A percentile compares a stretch with the other conserved stretches of the same genome.
Evolutionary conservation across 1,140 invertebrate genomes (phyloP).

Genomic region (Sarcophaga peregrina): DNA sequence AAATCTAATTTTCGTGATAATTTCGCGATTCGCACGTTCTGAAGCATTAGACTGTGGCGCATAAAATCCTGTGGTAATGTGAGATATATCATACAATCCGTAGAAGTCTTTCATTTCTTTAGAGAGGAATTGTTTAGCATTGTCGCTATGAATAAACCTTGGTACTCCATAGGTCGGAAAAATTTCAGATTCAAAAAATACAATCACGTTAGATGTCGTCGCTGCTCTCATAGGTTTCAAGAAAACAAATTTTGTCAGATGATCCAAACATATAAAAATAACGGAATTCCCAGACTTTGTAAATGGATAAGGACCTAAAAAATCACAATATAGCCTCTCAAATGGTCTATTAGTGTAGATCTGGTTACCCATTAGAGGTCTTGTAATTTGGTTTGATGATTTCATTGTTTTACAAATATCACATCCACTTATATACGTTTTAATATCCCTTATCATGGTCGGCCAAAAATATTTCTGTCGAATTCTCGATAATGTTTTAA

Average conservation of each 20-base stretch:
- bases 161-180: slow-evolving; percentile 27
- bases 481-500: slow-evolving; percentile 6
- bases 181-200: slow-evolving; percentile 1
- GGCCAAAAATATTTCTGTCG: slow-evolving; percentile 8
- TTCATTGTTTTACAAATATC: slow-evolving; percentile 5
- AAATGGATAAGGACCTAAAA: slow-evolving; percentile 8
- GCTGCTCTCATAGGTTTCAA: slow-evolving; percentile 3
- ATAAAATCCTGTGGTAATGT: not conserved
- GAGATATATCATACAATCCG: not conserved
- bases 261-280: not conserved
- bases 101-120: slow-evolving; percentile 21
- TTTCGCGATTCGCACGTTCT: slow-evolving; percentile 17
- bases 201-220: not conserved
- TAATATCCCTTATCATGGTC: not conserved
- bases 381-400: not conserved
- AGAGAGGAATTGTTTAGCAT: slow-evolving; percentile 33
- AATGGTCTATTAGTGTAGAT: not conserved
- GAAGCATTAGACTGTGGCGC: not conserved
- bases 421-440: not conserved
- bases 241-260: slow-evolving; percentile 1
- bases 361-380: slow-evolving; percentile 9
- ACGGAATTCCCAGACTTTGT: not conserved
- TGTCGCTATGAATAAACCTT: slow-evolving; percentile 25
- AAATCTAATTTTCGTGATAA: slow-evolving; percentile 14
- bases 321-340: slow-evolving; percentile 13